A percentile compares a stretch with the other conserved stretches of the same genome.
phyloP scores from a whole-genome alignment of 2,888 invertebrate species.

The Hydropsyche betteni region DNA sequence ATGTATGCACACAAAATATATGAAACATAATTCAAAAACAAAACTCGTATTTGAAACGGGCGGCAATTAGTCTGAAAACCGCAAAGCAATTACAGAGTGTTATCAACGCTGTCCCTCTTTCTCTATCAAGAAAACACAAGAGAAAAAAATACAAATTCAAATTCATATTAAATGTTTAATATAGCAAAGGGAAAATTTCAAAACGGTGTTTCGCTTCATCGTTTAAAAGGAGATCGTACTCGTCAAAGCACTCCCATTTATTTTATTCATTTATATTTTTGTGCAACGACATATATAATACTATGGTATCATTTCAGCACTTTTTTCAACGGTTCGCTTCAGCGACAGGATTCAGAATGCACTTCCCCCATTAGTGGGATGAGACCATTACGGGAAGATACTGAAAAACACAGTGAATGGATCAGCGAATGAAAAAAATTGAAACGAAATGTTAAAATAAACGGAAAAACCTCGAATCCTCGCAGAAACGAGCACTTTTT shows the following conservation, averaged over 20 bases:
- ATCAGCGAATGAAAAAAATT: background rate
- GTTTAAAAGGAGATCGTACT: too few species aligned
- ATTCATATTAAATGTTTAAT: too few species aligned
- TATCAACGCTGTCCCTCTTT: background rate
- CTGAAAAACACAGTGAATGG: background rate
- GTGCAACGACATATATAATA: background rate
- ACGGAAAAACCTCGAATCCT: background rate
- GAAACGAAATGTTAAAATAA: background rate
- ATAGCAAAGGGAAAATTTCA: too few species aligned
- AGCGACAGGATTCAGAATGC: constrained; percentile 23
- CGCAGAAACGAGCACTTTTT: background rate
- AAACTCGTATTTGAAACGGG: background rate
- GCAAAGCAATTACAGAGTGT: constrained; percentile 6
- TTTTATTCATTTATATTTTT: constrained; percentile 8
- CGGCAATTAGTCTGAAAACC: constrained; percentile 15
- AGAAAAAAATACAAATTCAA: too few species aligned
- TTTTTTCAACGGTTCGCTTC: background rate
- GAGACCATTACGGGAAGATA: constrained; percentile 23
- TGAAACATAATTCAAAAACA: background rate
- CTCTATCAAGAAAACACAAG: too few species aligned
- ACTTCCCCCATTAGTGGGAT: constrained; percentile 37
- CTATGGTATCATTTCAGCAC: too few species aligned
- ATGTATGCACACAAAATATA: too few species aligned
- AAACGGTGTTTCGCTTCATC: too few species aligned
- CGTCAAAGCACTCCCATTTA: too few species aligned